Evolutionary conservation across 1,140 invertebrate genomes (phyloP).

Genomic region (Ruditapes philippinarum): DNA sequence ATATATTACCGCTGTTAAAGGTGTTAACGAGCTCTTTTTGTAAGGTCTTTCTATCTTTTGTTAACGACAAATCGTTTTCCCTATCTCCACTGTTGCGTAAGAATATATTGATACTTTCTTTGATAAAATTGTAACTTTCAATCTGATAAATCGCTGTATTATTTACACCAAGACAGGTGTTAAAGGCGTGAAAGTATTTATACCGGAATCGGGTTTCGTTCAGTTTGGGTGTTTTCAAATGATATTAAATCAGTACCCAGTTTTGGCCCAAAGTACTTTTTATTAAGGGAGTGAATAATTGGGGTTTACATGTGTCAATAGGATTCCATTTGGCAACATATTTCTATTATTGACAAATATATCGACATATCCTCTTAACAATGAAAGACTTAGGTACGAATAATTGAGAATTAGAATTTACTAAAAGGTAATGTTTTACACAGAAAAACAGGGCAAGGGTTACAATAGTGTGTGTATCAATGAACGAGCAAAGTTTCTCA

Average conservation of each 20-base stretch:
- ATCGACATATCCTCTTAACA: background rate
- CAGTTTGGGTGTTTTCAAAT: constrained; percentile 26
- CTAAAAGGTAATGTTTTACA: background rate
- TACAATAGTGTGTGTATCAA: background rate
- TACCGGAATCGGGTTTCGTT: constrained; percentile 4
- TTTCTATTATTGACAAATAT: constrained; percentile 16
- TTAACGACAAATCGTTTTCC: background rate
- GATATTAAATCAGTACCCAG: background rate
- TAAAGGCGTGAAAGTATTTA: background rate
- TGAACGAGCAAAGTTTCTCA: background rate
- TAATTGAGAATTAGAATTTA: background rate
- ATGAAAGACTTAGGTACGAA: constrained; percentile 15
- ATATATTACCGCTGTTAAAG: background rate
- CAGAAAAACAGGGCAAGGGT: background rate
- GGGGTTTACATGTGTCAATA: constrained; percentile 15
- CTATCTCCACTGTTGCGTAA: background rate
- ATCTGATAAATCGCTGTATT: background rate
- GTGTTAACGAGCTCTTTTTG: constrained; percentile 11
- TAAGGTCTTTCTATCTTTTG: background rate
- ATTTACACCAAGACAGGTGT: background rate
- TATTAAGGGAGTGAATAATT: background rate
- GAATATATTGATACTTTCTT: constrained; percentile 26
- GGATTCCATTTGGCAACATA: constrained; percentile 4
- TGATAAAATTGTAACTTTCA: background rate
- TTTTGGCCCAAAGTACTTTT: constrained; percentile 21